These are phyloP conservation scores for Eupristina koningsbergeri DNA, from an alignment of 1,140 invertebrate species.

Conservation along the genomic window DNA sequence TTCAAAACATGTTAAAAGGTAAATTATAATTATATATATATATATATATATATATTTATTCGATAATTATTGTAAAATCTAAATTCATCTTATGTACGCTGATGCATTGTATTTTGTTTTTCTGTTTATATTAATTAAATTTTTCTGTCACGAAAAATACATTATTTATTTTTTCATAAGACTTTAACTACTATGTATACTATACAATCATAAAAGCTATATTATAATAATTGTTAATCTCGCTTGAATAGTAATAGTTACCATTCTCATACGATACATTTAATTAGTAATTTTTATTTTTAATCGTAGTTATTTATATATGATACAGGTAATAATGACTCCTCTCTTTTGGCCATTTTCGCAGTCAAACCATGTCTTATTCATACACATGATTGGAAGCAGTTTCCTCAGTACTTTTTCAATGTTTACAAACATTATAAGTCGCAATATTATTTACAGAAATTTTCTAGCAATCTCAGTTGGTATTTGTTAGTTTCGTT, in stretches of 20 bases:
- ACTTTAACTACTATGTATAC: constrained; percentile 28
- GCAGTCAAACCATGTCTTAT: constrained; percentile 9
- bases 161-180: constrained; percentile 15
- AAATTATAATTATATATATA: constrained; percentile 44
- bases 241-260: constrained; percentile 14
- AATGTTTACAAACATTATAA: constrained; percentile 25
- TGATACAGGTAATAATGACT: constrained; percentile 44
- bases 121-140: not conserved
- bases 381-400: constrained; percentile 23
- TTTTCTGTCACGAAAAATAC: constrained; percentile 35
- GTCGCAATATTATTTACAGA: constrained; percentile 47
- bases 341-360: constrained; percentile 36
- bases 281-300: constrained; percentile 27
- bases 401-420: constrained; percentile 31
- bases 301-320: constrained; percentile 39
- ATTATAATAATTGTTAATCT: constrained; percentile 11
- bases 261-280: constrained; percentile 11
- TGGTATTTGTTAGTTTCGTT: constrained; percentile 26
- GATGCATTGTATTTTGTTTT: constrained; percentile 13
- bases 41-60: constrained; percentile 41
- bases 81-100: constrained; percentile 40
- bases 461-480: constrained; percentile 30
- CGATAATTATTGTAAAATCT: constrained; percentile 48
- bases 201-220: constrained; percentile 38
- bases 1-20: constrained; percentile 5